Evolutionary conservation across 2,888 invertebrate genomes (phyloP).

Genomic region (Lycophotia porphyrea): DNA sequence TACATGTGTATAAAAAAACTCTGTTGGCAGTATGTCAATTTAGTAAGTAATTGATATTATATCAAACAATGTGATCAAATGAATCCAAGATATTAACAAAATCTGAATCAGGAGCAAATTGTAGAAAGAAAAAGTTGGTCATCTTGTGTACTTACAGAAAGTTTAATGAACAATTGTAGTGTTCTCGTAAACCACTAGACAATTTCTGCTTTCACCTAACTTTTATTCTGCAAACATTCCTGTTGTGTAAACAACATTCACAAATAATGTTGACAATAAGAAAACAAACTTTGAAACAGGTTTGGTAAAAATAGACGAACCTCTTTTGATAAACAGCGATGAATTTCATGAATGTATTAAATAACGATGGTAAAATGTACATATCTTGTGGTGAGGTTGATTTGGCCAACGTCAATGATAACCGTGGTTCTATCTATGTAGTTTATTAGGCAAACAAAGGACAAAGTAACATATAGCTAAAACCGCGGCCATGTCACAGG

Average conservation of each 20-base stretch:
- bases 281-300: slow-evolving; percentile 16
- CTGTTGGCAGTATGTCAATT: neutral
- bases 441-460: slow-evolving; percentile 17
- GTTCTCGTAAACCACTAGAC: slow-evolving; percentile 28
- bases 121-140: slow-evolving; percentile 13
- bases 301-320: slow-evolving; percentile 16
- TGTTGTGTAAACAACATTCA: slow-evolving; percentile 34
- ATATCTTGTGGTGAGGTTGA: neutral
- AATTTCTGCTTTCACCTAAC: slow-evolving; percentile 30
- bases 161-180: slow-evolving; percentile 19
- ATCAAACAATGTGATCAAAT: slow-evolving; percentile 6
- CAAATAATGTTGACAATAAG: slow-evolving; percentile 11
- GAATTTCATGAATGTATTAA: neutral
- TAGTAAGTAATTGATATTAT: neutral
- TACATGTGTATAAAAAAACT: neutral
- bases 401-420: neutral
- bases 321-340: neutral
- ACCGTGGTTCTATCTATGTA: neutral
- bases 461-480: slow-evolving; percentile 35
- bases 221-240: slow-evolving; percentile 24
- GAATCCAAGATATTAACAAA: neutral
- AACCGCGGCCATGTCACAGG: slow-evolving; percentile 69
- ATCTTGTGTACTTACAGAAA: slow-evolving; percentile 2
- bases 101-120: neutral
- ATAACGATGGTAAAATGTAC: neutral